Conservation (phyloP, 2,888 invertebrate species). For the Alloscopus bannaensis region DNA sequence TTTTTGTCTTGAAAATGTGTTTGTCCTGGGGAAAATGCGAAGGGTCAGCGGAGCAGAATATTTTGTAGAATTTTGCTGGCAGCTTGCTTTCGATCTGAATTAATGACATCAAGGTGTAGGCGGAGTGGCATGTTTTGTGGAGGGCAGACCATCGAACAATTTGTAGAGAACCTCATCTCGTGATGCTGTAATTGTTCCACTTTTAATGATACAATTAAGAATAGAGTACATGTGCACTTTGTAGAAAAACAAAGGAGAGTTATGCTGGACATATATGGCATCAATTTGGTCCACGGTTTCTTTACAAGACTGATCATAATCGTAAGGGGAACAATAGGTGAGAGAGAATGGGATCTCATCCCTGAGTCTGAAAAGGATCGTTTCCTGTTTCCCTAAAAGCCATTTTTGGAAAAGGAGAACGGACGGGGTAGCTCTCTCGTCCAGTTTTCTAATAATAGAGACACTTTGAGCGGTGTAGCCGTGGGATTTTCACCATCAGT, state of each 20-base stretch:
- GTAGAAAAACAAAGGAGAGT: background rate
- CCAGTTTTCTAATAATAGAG: slow-evolving; percentile 63
- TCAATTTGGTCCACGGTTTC: slow-evolving; percentile 17
- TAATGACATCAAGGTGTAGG: too few relatives aligned
- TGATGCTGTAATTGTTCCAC: slow-evolving; percentile 40
- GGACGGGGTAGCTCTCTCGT: slow-evolving; percentile 6
- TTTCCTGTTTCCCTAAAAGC: slow-evolving; percentile 49
- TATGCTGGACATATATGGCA: too few relatives aligned
- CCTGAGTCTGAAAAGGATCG: slow-evolving; percentile 29
- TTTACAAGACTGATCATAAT: slow-evolving; percentile 45
- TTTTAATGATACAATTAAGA: slow-evolving; percentile 60
- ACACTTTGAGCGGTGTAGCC: slow-evolving; percentile 67
- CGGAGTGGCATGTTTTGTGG: background rate
- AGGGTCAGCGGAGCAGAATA: too few relatives aligned
- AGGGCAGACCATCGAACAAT: background rate
- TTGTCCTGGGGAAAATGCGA: too few relatives aligned
- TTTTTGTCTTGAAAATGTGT: too few relatives aligned
- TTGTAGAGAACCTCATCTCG: background rate
- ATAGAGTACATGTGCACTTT: background rate
- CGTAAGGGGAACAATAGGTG: slow-evolving; percentile 48
- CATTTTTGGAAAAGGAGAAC: slow-evolving; percentile 40
- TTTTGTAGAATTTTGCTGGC: too few relatives aligned
- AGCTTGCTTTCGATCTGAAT: too few relatives aligned
- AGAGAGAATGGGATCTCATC: slow-evolving; percentile 28
- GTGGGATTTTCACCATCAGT: slow-evolving; percentile 73